Percentiles rank a stretch among this genome's conserved stretches.
These are phyloP conservation scores for Zootermopsis nevadensis DNA, from an alignment of 2,888 invertebrate genomes.

Conservation along the genomic window DNA sequence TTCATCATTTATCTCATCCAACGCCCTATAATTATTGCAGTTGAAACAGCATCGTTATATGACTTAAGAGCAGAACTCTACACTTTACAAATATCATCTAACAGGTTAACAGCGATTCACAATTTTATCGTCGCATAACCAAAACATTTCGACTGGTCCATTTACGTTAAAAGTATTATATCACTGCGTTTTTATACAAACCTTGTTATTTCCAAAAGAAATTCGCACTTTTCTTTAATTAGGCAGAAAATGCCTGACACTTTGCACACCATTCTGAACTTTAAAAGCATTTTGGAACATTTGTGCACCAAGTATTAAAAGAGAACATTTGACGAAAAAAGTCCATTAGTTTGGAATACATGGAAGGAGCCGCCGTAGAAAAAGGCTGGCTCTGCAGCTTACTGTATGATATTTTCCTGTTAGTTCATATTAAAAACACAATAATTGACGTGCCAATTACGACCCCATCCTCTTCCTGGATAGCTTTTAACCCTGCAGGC, in stretches of 20 bases:
- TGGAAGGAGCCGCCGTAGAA: conserved; percentile 5
- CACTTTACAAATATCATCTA: no score
- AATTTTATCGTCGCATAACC: no score
- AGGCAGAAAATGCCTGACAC: neutral
- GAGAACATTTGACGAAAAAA: conserved; percentile 33
- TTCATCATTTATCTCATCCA: no score
- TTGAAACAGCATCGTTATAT: no score
- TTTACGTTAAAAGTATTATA: no score
- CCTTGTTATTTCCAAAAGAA: no score
- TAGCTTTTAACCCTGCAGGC: conserved; percentile 37
- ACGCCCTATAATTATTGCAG: no score
- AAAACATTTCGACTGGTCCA: no score
- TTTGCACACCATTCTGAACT: neutral
- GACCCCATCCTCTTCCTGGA: neutral
- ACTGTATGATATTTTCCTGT: conserved; percentile 34
- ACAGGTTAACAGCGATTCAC: no score
- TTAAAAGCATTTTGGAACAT: conserved; percentile 27
- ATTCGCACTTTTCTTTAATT: neutral
- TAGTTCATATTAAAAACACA: conserved; percentile 43
- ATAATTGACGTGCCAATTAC: conserved; percentile 43
- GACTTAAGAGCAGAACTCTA: no score
- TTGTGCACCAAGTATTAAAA: conserved; percentile 11
- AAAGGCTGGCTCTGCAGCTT: conserved; percentile 8
- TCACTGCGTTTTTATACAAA: no score
- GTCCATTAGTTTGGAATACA: conserved; percentile 36